Conservation (phyloP, 2,797 vertebrate species). For the Chiroxiphia lanceolata region DNA sequence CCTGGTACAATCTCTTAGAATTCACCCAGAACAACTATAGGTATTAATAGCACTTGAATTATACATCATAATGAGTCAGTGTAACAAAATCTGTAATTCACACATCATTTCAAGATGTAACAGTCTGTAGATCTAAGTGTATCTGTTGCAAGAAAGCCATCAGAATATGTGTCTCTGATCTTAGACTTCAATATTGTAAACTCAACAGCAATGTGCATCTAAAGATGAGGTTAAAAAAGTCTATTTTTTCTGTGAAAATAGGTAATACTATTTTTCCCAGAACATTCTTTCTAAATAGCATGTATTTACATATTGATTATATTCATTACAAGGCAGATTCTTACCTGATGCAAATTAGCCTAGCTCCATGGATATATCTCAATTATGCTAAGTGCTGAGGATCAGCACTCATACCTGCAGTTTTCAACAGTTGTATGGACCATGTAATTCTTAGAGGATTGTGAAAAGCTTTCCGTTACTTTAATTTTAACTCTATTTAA, state of each 20-base stretch:
- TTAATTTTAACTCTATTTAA: not conserved
- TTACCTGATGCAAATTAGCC: not conserved
- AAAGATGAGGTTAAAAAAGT: not conserved
- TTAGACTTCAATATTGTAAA: not conserved
- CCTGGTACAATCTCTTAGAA: not conserved
- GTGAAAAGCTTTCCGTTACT: not conserved
- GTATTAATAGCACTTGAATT: not conserved
- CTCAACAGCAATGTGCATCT: not conserved
- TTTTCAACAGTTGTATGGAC: not conserved
- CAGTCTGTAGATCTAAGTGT: not conserved
- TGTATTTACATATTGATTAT: not conserved
- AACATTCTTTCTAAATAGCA: not conserved
- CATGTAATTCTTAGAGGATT: not conserved
- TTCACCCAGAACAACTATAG: not conserved
- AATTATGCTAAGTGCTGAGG: not conserved
- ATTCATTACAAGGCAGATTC: not conserved
- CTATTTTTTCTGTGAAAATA: not conserved
- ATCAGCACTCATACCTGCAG: not conserved
- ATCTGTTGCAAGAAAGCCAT: not conserved
- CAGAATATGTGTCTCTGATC: not conserved
- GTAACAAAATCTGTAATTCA: not conserved
- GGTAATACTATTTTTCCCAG: not conserved
- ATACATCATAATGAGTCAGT: not conserved
- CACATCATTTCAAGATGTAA: not conserved
- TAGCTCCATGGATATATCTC: not conserved